These are phyloP conservation scores for Rhorus exstirpatorius DNA, from an alignment of 2,888 invertebrate species.

Conservation along the genomic window DNA sequence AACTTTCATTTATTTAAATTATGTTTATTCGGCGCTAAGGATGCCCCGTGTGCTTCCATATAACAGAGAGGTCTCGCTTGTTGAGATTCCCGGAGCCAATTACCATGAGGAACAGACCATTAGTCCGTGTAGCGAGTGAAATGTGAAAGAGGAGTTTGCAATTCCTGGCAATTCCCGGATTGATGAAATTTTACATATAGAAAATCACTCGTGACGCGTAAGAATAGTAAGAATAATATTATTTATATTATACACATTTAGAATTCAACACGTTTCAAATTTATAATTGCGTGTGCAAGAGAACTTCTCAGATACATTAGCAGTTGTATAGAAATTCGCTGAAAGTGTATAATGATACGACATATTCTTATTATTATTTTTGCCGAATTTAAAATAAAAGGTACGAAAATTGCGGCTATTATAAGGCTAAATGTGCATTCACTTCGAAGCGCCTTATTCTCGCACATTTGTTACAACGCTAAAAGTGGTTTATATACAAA, in stretches of 20 bases:
- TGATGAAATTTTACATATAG: conserved; percentile 64
- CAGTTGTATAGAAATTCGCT: no score
- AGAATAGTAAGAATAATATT: not conserved
- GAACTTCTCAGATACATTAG: no score
- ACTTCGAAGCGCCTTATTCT: conserved; percentile 17
- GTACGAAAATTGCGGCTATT: no score
- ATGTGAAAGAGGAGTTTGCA: conserved; percentile 41
- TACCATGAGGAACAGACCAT: conserved; percentile 54
- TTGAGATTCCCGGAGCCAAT: conserved; percentile 65
- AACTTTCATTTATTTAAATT: conserved; percentile 72
- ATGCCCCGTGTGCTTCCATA: conserved; percentile 11
- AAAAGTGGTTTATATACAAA: not conserved
- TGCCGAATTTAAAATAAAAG: no score
- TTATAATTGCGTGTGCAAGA: no score
- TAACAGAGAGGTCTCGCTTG: conserved; percentile 12
- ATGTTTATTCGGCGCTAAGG: conserved; percentile 66
- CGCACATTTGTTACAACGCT: not conserved
- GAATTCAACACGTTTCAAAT: no score
- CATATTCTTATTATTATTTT: no score
- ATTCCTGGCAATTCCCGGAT: conserved; percentile 64
- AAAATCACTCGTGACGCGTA: conserved; percentile 12
- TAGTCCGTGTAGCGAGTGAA: conserved; percentile 30
- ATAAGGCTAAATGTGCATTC: conserved; percentile 34
- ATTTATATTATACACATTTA: not conserved
- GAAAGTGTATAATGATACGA: no score